Conservation (phyloP, 2,113 vertebrate species). For the Bubo bubo region DNA sequence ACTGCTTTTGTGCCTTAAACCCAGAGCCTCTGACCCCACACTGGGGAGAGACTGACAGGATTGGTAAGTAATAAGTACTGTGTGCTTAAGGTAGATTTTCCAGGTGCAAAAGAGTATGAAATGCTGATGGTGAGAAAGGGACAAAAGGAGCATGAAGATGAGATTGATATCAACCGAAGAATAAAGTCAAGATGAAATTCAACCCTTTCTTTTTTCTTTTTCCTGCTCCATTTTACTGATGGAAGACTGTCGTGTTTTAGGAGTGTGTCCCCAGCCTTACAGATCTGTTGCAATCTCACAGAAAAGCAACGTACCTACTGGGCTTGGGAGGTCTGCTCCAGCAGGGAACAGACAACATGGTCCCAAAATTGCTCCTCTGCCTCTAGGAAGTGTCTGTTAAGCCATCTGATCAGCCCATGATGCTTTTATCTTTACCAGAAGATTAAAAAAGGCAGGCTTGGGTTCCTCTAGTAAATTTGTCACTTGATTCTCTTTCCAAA, state of each 20-base stretch:
- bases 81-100: not conserved
- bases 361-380: not conserved
- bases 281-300: not conserved
- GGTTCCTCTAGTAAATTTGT: not conserved
- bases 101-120: not conserved
- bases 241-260: not conserved
- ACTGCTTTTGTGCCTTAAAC: constrained; percentile 40
- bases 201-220: not conserved
- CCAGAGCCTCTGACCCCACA: constrained; percentile 47
- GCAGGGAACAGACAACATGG: not conserved
- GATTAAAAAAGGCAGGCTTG: not conserved
- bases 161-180: not conserved
- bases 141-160: not conserved
- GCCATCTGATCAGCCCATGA: not conserved
- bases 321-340: not conserved
- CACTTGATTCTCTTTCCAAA: not conserved
- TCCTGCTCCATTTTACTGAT: not conserved
- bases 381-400: not conserved
- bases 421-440: not conserved
- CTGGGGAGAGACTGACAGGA: constrained; percentile 71
- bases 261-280: not conserved
- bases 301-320: not conserved
- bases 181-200: not conserved
- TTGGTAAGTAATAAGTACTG: constrained; percentile 57
- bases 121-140: not conserved